Evolutionary conservation across 1,140 invertebrate genomes (phyloP), one percentile per base, ranked within the genome.

Genomic region (Zophobas morio): DNA sequence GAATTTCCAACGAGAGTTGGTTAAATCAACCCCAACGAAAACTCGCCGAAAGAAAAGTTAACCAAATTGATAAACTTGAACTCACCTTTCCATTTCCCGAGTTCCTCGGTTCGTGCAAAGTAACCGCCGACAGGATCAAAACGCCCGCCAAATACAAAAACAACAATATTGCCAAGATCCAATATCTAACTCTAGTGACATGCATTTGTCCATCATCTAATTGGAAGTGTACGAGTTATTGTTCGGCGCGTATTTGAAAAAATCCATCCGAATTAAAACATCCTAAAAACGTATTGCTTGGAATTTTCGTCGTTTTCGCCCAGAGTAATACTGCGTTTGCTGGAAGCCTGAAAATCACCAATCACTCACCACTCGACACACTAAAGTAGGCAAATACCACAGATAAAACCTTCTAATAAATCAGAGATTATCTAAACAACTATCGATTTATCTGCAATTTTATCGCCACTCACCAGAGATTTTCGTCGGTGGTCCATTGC

Each of bases 121-220:
- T 89, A 70, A 90, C 86, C 39, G 89, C 87, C 53, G 90, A 90
- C 37, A 90, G 85, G 76, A 90, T 84, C 8, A 90, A 82, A 8
- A 90, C 88, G 47, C 89, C 89, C 60, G 86, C 86, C 76, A 90
- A 84, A 81, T 90, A 90, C 51, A 89, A 82, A 78, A 88, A 84
- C 75, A 90, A 85, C 75, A 89, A 84, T 78, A 87, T 81, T 75
- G 87, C 88, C 75, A 90, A 86, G 78, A 88, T 86, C 84, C 87
- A 88, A 84, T 90, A 86, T 82, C 89, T 87, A 84, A 88, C 86
- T 81, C 87, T 87, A 74, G 82, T 86, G 83, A 86, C 79, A 77
- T 82, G 86, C 87, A 86, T 87, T 81, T 82, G 83, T 70, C 83
- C 83, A 84, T 85, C 54, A 78, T 82, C 75, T 75, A 33, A 20